Evolutionary conservation across 2,888 invertebrate genomes (phyloP), one percentile per base, ranked within the genome.

Genomic region (Drepana falcataria): DNA sequence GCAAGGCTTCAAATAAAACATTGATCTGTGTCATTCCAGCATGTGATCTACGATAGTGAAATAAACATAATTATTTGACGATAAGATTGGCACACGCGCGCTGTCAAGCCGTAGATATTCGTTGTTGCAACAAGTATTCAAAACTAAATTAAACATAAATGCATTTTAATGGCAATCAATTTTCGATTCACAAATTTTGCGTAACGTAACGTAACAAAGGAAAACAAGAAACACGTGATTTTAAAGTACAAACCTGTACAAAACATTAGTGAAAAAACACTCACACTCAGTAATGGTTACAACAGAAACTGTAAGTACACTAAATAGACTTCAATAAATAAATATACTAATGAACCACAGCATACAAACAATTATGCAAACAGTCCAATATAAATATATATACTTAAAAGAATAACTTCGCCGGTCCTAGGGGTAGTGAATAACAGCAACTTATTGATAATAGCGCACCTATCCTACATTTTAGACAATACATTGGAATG

Each of bases 401-500:
- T 51, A 40, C 35, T 40, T 34, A 40, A 34, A 33, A 40, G 40
- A 51, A 33, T 51, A 41, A 51, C 49, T 21, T 37, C 40, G 49
- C 41, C 40, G 49, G 5, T 2, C 40, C 33, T 41, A 51, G 40
- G 49, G 49, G 49, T 41, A 51, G 49, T 40, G 60, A 62, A 56
- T 58, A 61, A 66, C 58, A 61, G 61, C 71, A 76, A 79, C 82
- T 85, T 82, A 87, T 75, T 74, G 72, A 83, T 83, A 81, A 84
- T 75, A 75, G 77, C 77, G 79, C 79, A 85, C 83, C 88, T 90
- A 90, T 82, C 79, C 88, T 89, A 89, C 84, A 75, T 81, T 88
- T 88, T 87, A 89, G 84, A 85, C 76, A 81, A 81, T 86, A 88
- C 77, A 88, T 83, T 91, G 90, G 90, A 91, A 91, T 91, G 90